Evolutionary conservation across 1,140 invertebrate species (phyloP).

Genomic region (Wasmannia auropunctata): DNA sequence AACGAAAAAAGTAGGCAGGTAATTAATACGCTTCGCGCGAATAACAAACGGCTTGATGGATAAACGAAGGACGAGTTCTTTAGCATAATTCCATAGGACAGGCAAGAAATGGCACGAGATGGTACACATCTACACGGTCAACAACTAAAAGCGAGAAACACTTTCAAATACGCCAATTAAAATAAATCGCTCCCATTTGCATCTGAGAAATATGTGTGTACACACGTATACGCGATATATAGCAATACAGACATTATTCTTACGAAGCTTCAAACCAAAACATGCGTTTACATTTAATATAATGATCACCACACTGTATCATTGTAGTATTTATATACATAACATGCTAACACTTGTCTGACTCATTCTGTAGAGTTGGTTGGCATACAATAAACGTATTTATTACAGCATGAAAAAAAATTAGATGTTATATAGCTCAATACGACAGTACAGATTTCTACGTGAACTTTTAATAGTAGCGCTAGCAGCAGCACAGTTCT

Average conservation of each 20-base stretch:
- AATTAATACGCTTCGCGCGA: background rate
- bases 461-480: background rate
- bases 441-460: background rate
- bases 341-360: conserved; percentile 11
- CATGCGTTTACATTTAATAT: conserved; percentile 33
- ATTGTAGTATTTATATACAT: background rate
- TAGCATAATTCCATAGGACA: background rate
- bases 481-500: background rate
- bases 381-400: background rate
- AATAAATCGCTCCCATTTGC: conserved; percentile 1
- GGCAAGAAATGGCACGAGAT: background rate
- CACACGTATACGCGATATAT: background rate
- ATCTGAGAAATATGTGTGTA: background rate
- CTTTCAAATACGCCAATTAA: conserved; percentile 9
- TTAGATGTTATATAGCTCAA: background rate
- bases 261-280: conserved; percentile 22
- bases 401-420: background rate
- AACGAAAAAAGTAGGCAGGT: background rate
- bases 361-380: background rate
- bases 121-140: background rate
- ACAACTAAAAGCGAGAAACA: conserved; percentile 17
- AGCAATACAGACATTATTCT: background rate
- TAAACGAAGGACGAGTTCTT: background rate
- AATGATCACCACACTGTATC: background rate
- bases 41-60: background rate